phyloP scores from a whole-genome alignment of 2,888 invertebrate species.

The Ametastegia equiseti region DNA sequence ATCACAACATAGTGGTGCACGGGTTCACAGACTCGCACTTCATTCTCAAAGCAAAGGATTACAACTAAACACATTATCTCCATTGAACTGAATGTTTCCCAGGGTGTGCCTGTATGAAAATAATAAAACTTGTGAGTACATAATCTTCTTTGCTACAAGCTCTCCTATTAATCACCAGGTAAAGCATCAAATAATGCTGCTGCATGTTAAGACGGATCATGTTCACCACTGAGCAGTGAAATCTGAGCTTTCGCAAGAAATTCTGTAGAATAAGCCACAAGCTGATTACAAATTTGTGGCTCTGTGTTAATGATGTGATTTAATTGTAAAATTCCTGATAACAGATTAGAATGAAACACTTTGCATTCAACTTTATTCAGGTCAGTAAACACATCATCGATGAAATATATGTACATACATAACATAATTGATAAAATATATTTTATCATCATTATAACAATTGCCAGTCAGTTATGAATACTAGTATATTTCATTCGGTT shows the following conservation, averaged over 20 bases:
- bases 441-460: slow-evolving; percentile 3
- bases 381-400: too few relatives aligned
- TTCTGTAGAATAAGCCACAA: not conserved
- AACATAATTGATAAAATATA: too few relatives aligned
- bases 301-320: too few relatives aligned
- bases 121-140: not conserved
- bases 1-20: too few relatives aligned
- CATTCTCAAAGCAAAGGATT: too few relatives aligned
- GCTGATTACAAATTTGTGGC: too few relatives aligned
- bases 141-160: not conserved
- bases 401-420: too few relatives aligned
- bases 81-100: not conserved
- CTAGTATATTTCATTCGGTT: not conserved
- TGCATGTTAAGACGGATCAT: not conserved
- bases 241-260: not conserved
- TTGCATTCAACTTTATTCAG: slow-evolving; percentile 72
- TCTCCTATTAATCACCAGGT: not conserved
- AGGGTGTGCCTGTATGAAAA: not conserved
- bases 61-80: not conserved
- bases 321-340: too few relatives aligned
- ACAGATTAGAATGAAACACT: too few relatives aligned
- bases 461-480: not conserved
- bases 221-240: not conserved
- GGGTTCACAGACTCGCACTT: too few relatives aligned
- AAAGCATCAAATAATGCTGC: not conserved